These are phyloP conservation scores for Eurosta solidaginis DNA, from an alignment of 1,140 invertebrate genomes.

Conservation along the genomic window DNA sequence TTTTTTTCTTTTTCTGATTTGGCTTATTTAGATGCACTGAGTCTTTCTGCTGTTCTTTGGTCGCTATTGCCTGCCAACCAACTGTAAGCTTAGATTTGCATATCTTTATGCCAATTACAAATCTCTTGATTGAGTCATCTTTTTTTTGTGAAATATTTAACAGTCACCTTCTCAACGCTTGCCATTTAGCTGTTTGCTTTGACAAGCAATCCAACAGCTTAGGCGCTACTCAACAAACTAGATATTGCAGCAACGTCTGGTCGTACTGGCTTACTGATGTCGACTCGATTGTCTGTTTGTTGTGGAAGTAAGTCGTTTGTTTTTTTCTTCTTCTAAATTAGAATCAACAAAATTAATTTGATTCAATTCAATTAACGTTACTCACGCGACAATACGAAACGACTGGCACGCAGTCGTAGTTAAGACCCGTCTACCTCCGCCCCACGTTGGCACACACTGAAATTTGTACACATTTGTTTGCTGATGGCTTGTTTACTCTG, in stretches of 20 bases:
- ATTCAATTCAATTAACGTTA: conserved; percentile 20
- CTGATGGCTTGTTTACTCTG: neutral
- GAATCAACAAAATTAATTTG: conserved; percentile 23
- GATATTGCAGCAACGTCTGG: neutral
- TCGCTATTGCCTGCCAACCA: no score
- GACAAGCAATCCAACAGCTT: neutral
- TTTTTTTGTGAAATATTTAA: neutral
- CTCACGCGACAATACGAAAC: neutral
- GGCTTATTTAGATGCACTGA: no score
- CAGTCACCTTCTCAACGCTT: neutral
- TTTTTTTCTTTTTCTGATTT: no score
- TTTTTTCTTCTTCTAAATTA: neutral
- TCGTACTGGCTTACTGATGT: neutral
- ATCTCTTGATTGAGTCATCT: conserved; percentile 16
- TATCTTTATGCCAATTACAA: neutral
- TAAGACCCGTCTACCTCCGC: neutral
- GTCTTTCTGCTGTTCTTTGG: no score
- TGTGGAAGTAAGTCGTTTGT: no score
- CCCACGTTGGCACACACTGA: neutral
- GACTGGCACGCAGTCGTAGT: neutral
- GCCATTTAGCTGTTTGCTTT: neutral
- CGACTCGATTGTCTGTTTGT: neutral
- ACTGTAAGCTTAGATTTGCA: no score
- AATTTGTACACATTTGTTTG: no score
- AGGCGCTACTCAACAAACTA: neutral